Conservation (phyloP, 2,888 invertebrate species). For the Nomada fucata region DNA sequence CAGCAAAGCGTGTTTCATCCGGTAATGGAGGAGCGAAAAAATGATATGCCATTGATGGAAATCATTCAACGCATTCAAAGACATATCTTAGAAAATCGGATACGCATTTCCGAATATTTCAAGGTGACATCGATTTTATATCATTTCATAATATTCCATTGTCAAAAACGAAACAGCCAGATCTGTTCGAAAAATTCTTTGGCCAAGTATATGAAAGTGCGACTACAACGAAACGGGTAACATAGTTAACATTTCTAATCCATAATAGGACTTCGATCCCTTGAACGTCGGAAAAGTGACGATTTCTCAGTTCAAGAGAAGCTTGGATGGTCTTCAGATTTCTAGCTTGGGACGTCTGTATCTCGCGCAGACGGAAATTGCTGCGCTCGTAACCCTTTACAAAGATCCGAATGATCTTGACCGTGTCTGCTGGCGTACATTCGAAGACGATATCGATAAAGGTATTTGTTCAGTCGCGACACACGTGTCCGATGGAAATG, state of each 20-base stretch:
- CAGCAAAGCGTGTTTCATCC: constrained; percentile 87
- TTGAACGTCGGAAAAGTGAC: constrained; percentile 89
- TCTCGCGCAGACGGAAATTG: constrained; percentile 87
- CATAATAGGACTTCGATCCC: constrained; percentile 88
- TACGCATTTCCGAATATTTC: constrained; percentile 89
- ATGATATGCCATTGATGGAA: constrained; percentile 85
- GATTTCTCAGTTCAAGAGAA: constrained; percentile 89
- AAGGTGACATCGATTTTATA: constrained; percentile 84
- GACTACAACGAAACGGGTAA: neutral
- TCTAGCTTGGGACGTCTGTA: constrained; percentile 86
- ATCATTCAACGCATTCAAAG: constrained; percentile 89
- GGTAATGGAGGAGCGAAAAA: constrained; percentile 85
- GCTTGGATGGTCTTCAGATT: constrained; percentile 88
- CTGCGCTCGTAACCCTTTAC: constrained; percentile 88
- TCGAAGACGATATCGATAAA: constrained; percentile 91
- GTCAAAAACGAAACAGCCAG: neutral
- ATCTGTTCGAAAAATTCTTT: no score
- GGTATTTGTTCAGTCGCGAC: constrained; percentile 83
- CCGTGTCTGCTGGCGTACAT: constrained; percentile 90
- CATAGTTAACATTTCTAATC: neutral
- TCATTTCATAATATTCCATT: neutral
- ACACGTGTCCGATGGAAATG: neutral
- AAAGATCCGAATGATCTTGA: constrained; percentile 89
- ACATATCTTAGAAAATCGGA: constrained; percentile 87
- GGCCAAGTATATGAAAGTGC: no score